Percentiles rank a stretch among this genome's conserved stretches.
Conservation (phyloP, 2,113 vertebrate species). For the Cygnus buccinator region DNA sequence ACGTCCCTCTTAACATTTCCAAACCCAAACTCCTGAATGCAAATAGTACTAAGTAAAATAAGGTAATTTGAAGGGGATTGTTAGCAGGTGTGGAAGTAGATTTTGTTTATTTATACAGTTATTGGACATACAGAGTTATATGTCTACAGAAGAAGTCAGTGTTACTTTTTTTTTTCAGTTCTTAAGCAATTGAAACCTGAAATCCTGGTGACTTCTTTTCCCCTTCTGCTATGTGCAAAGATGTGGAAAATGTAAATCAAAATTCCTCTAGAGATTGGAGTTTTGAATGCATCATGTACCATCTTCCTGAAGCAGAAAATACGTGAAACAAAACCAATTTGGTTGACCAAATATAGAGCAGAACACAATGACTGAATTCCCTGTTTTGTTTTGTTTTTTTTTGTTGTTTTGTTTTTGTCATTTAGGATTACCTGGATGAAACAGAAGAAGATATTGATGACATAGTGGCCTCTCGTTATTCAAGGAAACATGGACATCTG, state of each 20-base stretch:
- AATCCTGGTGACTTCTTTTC: not conserved
- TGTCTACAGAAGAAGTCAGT: not conserved
- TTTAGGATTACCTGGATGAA: constrained; percentile 84
- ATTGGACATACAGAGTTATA: not conserved
- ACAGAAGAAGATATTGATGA: constrained; percentile 82
- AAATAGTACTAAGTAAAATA: not conserved
- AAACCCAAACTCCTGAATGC: not conserved
- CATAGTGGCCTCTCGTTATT: constrained; percentile 73
- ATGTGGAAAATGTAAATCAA: not conserved
- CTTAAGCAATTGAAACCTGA: not conserved
- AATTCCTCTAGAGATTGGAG: not conserved
- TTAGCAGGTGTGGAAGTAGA: not conserved
- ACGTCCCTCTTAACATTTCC: not conserved
- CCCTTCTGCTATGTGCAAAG: not conserved
- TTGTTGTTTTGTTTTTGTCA: not conserved
- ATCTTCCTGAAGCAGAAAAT: not conserved
- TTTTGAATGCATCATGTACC: not conserved
- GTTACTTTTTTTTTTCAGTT: not conserved
- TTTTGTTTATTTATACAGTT: not conserved
- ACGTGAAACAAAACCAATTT: not conserved
- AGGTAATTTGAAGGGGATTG: not conserved
- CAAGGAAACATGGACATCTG: constrained; percentile 62
- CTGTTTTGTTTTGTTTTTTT: not conserved
- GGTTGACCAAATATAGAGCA: not conserved
- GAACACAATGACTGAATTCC: not conserved